Evolutionary conservation across 2,888 invertebrate genomes (phyloP), one percentile per base, ranked within the genome.

Genomic region (Cerceris rybyensis): DNA sequence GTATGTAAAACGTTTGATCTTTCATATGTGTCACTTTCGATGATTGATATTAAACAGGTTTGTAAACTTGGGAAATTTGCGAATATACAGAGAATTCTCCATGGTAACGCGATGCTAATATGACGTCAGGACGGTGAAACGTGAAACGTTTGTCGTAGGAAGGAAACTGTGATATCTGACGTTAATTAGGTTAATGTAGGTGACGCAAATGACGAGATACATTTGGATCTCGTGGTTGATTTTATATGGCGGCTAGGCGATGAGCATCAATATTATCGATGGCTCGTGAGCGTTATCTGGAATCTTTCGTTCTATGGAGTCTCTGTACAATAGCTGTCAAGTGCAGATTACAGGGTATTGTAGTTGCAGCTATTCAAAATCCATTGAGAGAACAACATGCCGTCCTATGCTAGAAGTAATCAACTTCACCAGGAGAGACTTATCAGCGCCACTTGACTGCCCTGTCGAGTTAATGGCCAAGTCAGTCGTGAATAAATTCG

Each of bases 341-440:
- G 73, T 72, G 73, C 82, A 82, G 82, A 80, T 83, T 82, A 83
- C 67, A 63, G 71, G 72, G 66, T 60, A 57, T 58, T 73, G 78
- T 73, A 70, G 75, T 55, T 49, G 60, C 67, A 72, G 58, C 68
- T 72, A 75, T 81, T 84, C 63, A 73, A 81, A 84, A 75, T 83
- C 75, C 76, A 79, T 74, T 64, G 59, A 73, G 72, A 13, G 70
- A 70, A 66, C 73, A 69, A 73, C 58, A 41, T 16, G 46, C 28
- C 28, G 60, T 39, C 55, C 75, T 42, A 39, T 17, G 55, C 46
- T 54, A 69, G 54, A 75, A 80, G 75, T 79, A 80, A 84, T 84
- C 83, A 84, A 81, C 82, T 83, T 83, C 70, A 81, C 55, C 46
- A 39, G 68, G 66, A 74, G 85, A 74, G 85, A 84, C 85, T 84